Evolutionary conservation across 2,113 vertebrate species (phyloP), one percentile per base, ranked within the genome.

Genomic region (Nyctereutes procyonoides): DNA sequence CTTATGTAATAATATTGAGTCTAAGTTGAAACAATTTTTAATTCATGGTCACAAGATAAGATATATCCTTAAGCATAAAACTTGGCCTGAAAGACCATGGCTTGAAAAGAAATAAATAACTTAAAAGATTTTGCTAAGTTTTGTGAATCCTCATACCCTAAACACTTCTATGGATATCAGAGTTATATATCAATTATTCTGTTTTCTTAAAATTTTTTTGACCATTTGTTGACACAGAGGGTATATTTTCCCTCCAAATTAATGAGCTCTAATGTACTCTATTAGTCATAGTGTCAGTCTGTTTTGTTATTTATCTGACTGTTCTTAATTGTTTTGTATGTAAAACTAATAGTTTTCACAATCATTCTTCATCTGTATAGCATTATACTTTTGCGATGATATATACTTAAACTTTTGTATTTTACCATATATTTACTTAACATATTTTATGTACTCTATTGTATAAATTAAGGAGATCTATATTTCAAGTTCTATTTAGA

Each of bases 391-490:
- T 63, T 94, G 24, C 80, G n/a, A 56, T 93, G 80, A 51, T 80
- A 7, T 53, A 67, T 65, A 38, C 15, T 71, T 73, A 60, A 60
- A 88, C 9, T 35, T 81, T 80, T 84, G 11, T 88, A 35, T 94
- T 89, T 95, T 96, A 81, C 81, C 69, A 74, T 76, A 35, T 62
- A 20, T 77, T 76, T 62, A 77, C 74, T 92, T 93, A 91, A 38
- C 5, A 60, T 17, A 83, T 79, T 83, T 28, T 62, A 30, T 88
- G 28, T 90, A 62, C 60, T 56, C 88, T 86, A 53, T 63, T 53
- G 20, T 79, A 56, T 88, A 97, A 88, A 60, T 51, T 80, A 65
- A 87, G 16, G 43, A 85, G 35, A 56, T 85, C 28, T 88, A 84
- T 32, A 85, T 80, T 73, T 95, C 32, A 80, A 76, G 32, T 94